A percentile compares a stretch with the other conserved stretches of the same genome.
phyloP scores from a whole-genome alignment of 2,888 invertebrate species.

The Coelinius sp. region DNA sequence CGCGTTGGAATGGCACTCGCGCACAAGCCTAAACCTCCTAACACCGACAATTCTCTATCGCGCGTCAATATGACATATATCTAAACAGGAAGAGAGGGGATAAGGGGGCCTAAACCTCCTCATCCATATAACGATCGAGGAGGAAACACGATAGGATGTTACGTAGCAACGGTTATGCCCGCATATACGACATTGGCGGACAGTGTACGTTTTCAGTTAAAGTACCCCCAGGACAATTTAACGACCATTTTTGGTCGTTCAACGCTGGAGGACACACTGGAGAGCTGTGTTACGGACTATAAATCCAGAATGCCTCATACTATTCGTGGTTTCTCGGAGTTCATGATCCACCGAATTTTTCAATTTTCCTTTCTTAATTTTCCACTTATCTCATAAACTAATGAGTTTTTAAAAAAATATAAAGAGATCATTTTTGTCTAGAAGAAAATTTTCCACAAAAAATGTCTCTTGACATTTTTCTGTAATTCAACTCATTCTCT shows the following conservation, averaged over 20 bases:
- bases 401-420: too few relatives aligned
- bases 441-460: too few relatives aligned
- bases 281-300: conserved; percentile 42
- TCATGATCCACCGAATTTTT: conserved; percentile 25
- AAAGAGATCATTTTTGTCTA: too few relatives aligned
- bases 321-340: conserved; percentile 40
- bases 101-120: conserved; percentile 1
- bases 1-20: conserved; percentile 11
- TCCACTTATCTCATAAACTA: too few relatives aligned
- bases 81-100: too few relatives aligned
- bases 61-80: neutral
- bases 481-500: too few relatives aligned
- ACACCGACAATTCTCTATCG: neutral
- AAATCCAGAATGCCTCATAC: conserved; percentile 45
- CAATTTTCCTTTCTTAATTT: too few relatives aligned
- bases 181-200: conserved; percentile 8
- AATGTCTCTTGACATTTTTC: too few relatives aligned
- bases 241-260: conserved; percentile 48
- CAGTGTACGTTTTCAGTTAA: conserved; percentile 14
- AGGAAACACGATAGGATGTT: conserved; percentile 30
- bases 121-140: conserved; percentile 33
- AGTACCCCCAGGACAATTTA: conserved; percentile 44
- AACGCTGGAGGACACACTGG: conserved; percentile 20
- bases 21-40: conserved; percentile 18
- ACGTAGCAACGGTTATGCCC: conserved; percentile 21